phyloP scores from a whole-genome alignment of 1,140 invertebrate genomes.

The Neuroterus valhalla region DNA sequence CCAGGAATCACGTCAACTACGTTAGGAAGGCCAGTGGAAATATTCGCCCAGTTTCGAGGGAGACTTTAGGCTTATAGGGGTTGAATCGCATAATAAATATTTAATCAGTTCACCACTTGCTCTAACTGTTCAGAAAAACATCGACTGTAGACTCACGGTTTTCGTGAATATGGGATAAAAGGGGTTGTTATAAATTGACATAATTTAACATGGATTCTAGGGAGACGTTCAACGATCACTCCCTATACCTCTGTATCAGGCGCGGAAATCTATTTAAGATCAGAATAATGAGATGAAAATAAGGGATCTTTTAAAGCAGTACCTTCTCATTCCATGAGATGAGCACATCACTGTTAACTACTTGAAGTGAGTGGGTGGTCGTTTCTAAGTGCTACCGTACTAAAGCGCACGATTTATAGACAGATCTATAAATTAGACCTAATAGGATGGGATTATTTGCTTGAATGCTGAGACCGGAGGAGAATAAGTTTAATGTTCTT shows the following conservation, averaged over 20 bases:
- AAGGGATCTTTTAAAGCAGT: neutral
- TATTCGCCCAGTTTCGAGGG: neutral
- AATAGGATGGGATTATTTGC: conserved; percentile 1
- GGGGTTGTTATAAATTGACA: too few species aligned
- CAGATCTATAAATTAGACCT: neutral
- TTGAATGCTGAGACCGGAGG: neutral
- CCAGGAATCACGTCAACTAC: neutral
- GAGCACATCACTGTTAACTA: neutral
- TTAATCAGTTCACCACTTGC: neutral
- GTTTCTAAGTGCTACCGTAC: neutral
- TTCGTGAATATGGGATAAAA: too few species aligned
- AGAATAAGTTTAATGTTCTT: neutral
- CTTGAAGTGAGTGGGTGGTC: neutral
- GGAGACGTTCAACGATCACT: too few species aligned
- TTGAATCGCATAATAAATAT: neutral
- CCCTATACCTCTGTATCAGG: too few species aligned
- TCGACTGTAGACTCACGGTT: too few species aligned
- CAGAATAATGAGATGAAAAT: neutral
- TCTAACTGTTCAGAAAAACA: neutral
- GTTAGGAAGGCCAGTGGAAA: neutral
- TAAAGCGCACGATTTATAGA: neutral
- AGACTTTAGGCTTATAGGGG: neutral
- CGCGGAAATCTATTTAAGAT: too few species aligned
- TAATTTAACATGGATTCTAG: too few species aligned
- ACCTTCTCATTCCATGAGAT: neutral